These are phyloP conservation scores for Sus cebifrons DNA, from an alignment of 2,797 vertebrate genomes.

Conservation along the genomic window DNA sequence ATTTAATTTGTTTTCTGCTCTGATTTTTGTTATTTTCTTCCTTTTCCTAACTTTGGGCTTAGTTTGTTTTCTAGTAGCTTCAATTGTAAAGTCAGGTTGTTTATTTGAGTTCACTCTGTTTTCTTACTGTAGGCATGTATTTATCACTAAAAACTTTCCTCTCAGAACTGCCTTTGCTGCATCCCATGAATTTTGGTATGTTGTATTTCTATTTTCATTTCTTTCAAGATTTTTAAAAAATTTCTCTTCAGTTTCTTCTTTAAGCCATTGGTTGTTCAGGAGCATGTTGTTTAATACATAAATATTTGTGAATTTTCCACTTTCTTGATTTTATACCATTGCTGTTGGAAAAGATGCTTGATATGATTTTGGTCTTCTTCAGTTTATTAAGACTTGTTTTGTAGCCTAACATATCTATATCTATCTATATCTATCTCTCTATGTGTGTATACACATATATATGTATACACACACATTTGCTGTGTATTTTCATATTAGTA, in stretches of 20 bases:
- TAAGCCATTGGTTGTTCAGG: not conserved
- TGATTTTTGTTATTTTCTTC: not conserved
- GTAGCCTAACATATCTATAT: not conserved
- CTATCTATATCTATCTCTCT: not conserved
- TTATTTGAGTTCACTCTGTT: not conserved
- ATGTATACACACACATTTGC: too few relatives aligned
- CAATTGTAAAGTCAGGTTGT: not conserved
- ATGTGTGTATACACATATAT: too few relatives aligned
- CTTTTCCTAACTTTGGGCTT: not conserved
- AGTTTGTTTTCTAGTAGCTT: not conserved
- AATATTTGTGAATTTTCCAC: not conserved
- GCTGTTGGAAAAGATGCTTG: not conserved
- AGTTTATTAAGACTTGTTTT: not conserved
- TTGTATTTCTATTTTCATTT: not conserved
- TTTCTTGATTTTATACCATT: not conserved
- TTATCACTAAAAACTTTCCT: not conserved
- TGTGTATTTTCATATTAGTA: not conserved
- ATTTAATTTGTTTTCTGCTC: not conserved
- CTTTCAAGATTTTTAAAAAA: not conserved
- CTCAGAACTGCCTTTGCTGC: not conserved
- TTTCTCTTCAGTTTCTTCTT: not conserved
- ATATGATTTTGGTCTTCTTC: not conserved
- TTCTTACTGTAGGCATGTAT: not conserved
- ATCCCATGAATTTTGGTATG: not conserved
- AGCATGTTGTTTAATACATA: not conserved